Base-by-base conservation (phyloP, 2,113 vertebrate genomes). In the Ophthalmolycus amberensis region DNA sequence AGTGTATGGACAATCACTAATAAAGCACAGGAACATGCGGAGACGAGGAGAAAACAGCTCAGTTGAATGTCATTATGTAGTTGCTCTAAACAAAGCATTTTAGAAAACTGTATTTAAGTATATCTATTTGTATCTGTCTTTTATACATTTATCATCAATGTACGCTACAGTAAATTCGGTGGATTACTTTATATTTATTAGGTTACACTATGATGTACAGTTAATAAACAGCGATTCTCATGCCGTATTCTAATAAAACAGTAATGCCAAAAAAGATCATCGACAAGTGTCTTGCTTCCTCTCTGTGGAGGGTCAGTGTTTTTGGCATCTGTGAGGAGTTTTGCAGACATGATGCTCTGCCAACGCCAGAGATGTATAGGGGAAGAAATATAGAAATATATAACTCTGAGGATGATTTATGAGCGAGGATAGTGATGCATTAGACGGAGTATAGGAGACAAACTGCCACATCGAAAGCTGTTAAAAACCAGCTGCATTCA, bases 241-340 rank as follows among this genome's bases (percentile, higher is more conserved):
- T 87, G 87, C 85, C 76, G n/a, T 93, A 93, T 94, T 94, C 87
- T 90, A 95, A 95, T 96, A 95, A 95, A 96, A 95, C 83, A 86
- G n/a, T 79, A 80, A 90, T 83, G 71, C 76, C 67, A 82, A 91
- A 87, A 34, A 82, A 9, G 1, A 60, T 68, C 5, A 0, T 54
- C 66, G 81, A 6, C 2, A 27, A 1, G 83, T 70, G 22, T 86
- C 25, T 90, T 79, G 44, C 77, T 86, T 85, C 69, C 70, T 68
- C 70, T 65, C 20, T 71, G 68, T 18, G 32, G 22, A 48, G 59
- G 77, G 52, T 83, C 67, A 70, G 65, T 11, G 1, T 65, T 74
- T 44, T 56, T 10, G 9, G 63, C 68, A 59, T 67, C 44, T 77
- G 80, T 64, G 71, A 75, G 38, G 18, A 80, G 37, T 5, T 77